Conservation (phyloP, 2,797 vertebrate genomes). For the Delichon dasypus region DNA sequence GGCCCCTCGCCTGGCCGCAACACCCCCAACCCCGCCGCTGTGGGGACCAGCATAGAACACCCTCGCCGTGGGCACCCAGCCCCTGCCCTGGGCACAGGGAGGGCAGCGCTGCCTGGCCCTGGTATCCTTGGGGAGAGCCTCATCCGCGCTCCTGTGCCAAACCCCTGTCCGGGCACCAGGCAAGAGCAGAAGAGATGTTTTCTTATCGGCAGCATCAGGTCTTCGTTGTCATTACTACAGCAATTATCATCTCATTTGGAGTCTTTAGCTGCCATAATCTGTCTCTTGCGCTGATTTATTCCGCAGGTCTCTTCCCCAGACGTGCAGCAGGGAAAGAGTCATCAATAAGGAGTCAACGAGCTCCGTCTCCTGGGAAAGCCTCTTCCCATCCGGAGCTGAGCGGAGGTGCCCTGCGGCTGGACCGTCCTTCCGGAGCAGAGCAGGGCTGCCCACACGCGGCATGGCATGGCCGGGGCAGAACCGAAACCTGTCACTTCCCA, state of each 20-base stretch:
- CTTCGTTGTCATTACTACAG: conserved; percentile 62
- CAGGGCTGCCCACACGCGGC: not conserved
- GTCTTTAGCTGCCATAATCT: conserved; percentile 72
- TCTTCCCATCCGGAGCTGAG: not conserved
- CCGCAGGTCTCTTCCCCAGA: conserved; percentile 34
- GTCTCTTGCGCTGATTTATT: conserved; percentile 67
- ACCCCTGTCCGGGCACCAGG: not conserved
- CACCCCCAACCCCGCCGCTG: not conserved
- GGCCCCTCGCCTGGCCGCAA: not conserved
- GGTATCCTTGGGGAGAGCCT: not conserved
- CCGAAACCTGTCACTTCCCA: not conserved
- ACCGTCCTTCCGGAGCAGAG: not conserved
- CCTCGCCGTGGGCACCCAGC: not conserved
- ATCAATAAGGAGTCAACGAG: conserved; percentile 47
- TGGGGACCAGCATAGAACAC: not conserved
- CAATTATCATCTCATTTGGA: conserved; percentile 71
- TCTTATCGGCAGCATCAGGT: conserved; percentile 60
- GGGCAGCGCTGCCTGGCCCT: not conserved
- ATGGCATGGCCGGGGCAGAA: not conserved
- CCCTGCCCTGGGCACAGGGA: not conserved
- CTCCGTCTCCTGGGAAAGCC: not conserved
- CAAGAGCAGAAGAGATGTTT: conserved; percentile 4
- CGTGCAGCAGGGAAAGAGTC: not conserved
- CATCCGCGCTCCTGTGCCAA: not conserved
- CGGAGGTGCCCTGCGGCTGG: not conserved